Conservation (phyloP, 2,888 invertebrate species). For the Eupithecia vulgata region DNA sequence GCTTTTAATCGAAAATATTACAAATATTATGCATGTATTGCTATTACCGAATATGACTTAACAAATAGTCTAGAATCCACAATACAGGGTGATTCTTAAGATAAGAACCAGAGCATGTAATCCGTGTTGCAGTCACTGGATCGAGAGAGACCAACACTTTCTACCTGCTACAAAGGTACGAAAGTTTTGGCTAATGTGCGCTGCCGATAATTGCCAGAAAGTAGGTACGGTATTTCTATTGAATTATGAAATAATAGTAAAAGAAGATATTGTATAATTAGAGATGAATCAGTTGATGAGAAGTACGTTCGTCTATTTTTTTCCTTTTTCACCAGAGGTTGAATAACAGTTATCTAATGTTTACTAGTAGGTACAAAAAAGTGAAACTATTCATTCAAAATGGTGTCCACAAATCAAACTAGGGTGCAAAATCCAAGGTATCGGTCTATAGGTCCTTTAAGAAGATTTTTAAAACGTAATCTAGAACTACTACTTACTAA, state of each 20-base stretch:
- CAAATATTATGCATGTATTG: background rate
- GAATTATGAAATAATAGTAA: background rate
- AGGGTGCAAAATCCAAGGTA: too few species aligned
- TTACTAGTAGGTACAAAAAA: background rate
- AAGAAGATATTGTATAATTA: constrained; percentile 2
- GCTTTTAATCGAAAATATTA: background rate
- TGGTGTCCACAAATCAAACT: too few species aligned
- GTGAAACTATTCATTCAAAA: background rate
- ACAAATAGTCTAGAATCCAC: constrained; percentile 10
- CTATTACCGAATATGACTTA: constrained; percentile 29
- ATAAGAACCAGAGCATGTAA: constrained; percentile 44
- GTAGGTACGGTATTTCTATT: constrained; percentile 5
- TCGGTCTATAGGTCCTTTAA: too few species aligned
- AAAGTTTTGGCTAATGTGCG: constrained; percentile 26
- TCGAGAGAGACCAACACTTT: constrained; percentile 34
- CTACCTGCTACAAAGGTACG: constrained; percentile 37
- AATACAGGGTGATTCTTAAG: constrained; percentile 28
- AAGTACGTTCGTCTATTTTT: background rate
- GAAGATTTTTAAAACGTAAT: too few species aligned
- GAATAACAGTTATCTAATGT: background rate
- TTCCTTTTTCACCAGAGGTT: background rate
- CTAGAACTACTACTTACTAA: too few species aligned
- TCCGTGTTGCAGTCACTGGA: constrained; percentile 23
- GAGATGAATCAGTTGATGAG: background rate
- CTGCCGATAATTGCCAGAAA: constrained; percentile 29